These are phyloP conservation scores for Laterallus jamaicensis DNA, from an alignment of 2,113 vertebrate genomes.

Conservation along the genomic window DNA sequence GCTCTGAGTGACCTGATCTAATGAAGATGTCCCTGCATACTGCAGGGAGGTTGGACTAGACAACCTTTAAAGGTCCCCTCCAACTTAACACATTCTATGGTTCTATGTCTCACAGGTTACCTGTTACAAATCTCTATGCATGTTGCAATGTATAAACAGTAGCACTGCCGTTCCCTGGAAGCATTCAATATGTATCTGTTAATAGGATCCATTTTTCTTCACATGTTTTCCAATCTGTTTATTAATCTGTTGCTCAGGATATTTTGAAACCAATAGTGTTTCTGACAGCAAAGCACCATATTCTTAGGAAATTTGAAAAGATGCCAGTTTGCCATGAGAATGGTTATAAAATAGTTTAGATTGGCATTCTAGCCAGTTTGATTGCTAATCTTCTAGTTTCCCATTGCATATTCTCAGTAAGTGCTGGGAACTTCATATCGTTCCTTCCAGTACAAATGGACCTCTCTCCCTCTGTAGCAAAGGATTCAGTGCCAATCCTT, in stretches of 20 bases:
- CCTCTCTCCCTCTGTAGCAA: neutral
- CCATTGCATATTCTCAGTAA: neutral
- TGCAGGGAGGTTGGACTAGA: too few relatives aligned
- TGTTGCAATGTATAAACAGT: neutral
- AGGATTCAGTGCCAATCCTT: neutral
- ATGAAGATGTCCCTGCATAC: too few relatives aligned
- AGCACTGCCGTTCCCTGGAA: neutral
- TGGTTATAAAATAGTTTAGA: neutral
- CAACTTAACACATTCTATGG: too few relatives aligned
- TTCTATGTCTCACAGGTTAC: neutral
- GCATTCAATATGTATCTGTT: neutral
- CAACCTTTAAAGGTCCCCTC: too few relatives aligned
- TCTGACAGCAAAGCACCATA: neutral
- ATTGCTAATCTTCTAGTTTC: neutral
- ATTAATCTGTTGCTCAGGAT: neutral
- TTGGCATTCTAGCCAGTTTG: neutral
- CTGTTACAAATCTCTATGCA: neutral
- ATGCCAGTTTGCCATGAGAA: neutral
- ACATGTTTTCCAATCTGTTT: neutral
- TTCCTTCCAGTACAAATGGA: neutral
- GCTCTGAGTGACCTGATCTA: too few relatives aligned
- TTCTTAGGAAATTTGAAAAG: neutral
- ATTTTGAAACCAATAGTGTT: neutral
- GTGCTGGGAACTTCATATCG: neutral
- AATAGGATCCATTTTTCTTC: neutral